A percentile compares a stretch with the other conserved stretches of the same genome.
These are phyloP conservation scores for Aleiodes sp. DNA, from an alignment of 1,140 invertebrate genomes.

Conservation along the genomic window DNA sequence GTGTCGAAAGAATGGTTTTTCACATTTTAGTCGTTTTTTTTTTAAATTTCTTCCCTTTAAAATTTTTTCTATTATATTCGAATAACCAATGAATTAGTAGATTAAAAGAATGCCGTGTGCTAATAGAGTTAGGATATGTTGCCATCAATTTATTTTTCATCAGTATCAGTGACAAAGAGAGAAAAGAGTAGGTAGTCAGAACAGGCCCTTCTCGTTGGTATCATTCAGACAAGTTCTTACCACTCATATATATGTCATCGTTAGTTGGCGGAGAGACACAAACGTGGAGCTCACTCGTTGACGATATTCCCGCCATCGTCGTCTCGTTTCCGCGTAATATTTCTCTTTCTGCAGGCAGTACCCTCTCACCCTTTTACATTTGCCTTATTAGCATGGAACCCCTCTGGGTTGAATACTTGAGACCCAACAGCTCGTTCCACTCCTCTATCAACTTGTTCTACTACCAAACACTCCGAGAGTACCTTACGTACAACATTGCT, in stretches of 20 bases:
- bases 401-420: conserved; percentile 44
- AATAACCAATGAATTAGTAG: too few species aligned
- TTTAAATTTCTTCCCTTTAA: too few species aligned
- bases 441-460: conserved; percentile 1
- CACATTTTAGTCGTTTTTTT: neutral
- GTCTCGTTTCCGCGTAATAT: conserved; percentile 22
- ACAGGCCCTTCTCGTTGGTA: neutral
- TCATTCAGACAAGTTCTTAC: conserved; percentile 6
- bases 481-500: neutral
- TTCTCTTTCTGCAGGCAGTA: conserved; percentile 23
- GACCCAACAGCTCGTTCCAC: conserved; percentile 24
- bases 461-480: too few species aligned
- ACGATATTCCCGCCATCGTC: conserved; percentile 8
- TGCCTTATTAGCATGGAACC: conserved; percentile 49
- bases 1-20: conserved; percentile 13
- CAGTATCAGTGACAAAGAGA: neutral
- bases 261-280: conserved; percentile 1
- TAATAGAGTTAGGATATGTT: neutral
- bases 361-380: neutral
- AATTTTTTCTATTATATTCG: too few species aligned
- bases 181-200: neutral
- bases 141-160: neutral
- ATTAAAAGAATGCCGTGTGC: too few species aligned
- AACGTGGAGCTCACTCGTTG: neutral
- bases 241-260: neutral